A percentile compares a stretch with the other conserved stretches of the same genome.
phyloP scores from a whole-genome alignment of 2,113 vertebrate species.

The Pseudorectes ferrugineus region DNA sequence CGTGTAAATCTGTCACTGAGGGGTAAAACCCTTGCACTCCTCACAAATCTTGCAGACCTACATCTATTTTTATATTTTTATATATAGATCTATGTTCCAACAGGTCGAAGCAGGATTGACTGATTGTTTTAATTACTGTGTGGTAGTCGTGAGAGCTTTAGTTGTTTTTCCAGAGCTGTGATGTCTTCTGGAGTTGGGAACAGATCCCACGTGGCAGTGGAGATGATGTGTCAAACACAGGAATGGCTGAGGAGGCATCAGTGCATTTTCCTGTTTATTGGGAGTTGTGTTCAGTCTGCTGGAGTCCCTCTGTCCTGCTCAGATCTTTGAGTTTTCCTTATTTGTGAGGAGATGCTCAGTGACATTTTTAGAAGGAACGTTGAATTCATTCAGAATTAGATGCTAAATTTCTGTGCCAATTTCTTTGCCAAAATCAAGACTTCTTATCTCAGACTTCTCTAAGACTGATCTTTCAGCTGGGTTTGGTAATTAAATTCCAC shows the following conservation, averaged over 20 bases:
- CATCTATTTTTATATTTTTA: background rate
- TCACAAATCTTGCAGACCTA: background rate
- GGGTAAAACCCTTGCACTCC: background rate
- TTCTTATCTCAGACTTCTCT: background rate
- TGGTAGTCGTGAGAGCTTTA: accelerated
- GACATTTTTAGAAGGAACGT: accelerated
- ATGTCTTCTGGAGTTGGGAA: background rate
- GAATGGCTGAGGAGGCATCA: background rate
- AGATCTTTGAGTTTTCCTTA: background rate
- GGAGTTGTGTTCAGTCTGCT: background rate
- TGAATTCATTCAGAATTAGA: background rate
- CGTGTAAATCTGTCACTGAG: accelerated
- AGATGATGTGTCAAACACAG: background rate
- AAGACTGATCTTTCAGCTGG: background rate
- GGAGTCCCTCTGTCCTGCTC: background rate
- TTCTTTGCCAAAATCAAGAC: background rate
- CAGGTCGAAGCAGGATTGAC: background rate
- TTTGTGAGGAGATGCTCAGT: background rate
- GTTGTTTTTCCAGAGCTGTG: background rate
- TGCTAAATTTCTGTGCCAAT: background rate
- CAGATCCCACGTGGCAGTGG: background rate
- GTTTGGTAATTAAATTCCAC: background rate
- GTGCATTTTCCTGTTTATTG: accelerated
- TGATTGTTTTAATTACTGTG: background rate
- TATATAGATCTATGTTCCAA: accelerated